Evolutionary conservation across 2,888 invertebrate species (phyloP), one percentile per base, ranked within the genome.

Genomic region (Thumatha senex): DNA sequence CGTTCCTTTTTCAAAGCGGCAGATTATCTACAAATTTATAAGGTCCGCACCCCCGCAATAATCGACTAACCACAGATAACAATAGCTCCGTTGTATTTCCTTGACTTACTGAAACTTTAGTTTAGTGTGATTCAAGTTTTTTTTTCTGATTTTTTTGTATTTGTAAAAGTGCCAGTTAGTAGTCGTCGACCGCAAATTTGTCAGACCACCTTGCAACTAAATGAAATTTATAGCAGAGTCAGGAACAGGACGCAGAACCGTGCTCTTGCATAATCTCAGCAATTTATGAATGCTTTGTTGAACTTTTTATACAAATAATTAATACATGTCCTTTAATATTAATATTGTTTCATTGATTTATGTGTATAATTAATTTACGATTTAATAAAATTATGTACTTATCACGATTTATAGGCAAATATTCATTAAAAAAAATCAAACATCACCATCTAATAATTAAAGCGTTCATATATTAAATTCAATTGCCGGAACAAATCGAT

Each of bases 181-280:
- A 74, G 79, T 69, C 67, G 76, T 61, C 82, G 76, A 89, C 89
- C 89, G 90, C 90, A 90, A 90, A 90, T 90, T 90, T 89, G 90
- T 88, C 88, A 86, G 90, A 89, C 90, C 90, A 90, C 90, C 90
- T 90, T 89, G 89, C 86, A 83, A 84, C 79, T 78, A 81, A 83
- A 86, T 83, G 78, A 86, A 86, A 90, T 90, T 89, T 91, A 91
- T 89, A 83, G 81, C 77, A 79, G 83, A 86, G 84, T 83, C 84
- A 82, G 88, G 84, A 86, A 86, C 82, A 83, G 80, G 82, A 84
- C 83, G 79, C 79, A 81, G 75, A 86, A 76, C 85, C 89, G 86
- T 87, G 89, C 82, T 77, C 79, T 85, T 87, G 89, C 90, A 89
- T 90, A 90, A 90, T 89, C 86, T 83, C 67, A 70, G 80, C 84